Percentiles rank a stretch among this genome's conserved stretches.
Evolutionary conservation across 37 sponge, comb jelly and placozoan species (phyloP).

Genomic region (Cliona cf. orientalis): DNA sequence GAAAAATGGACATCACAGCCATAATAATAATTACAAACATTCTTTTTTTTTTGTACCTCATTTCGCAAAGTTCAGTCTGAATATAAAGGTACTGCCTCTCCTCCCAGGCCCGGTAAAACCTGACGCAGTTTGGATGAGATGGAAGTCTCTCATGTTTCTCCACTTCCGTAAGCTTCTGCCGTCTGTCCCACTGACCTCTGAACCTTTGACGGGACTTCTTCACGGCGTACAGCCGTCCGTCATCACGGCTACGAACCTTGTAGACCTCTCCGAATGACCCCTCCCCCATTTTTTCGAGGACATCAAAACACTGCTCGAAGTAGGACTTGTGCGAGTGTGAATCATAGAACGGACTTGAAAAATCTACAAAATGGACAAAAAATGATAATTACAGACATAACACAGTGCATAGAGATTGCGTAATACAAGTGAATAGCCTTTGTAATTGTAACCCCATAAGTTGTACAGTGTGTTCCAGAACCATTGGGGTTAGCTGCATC

Average conservation of each 20-base stretch:
- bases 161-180: conserved; percentile 75
- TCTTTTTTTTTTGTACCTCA: conserved; percentile 53
- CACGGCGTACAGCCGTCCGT: conserved; percentile 84
- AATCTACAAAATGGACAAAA: too few species aligned
- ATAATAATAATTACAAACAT: neutral
- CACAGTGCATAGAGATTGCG: too few species aligned
- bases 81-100: conserved; percentile 82
- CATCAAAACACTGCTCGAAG: conserved; percentile 76
- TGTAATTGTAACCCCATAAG: neutral
- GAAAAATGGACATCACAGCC: neutral
- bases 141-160: conserved; percentile 86
- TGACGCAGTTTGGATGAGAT: conserved; percentile 83
- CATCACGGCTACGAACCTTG: conserved; percentile 70
- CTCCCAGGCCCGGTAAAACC: conserved; percentile 90
- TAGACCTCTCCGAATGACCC: conserved; percentile 92
- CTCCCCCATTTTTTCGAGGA: conserved; percentile 69
- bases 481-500: neutral
- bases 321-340: conserved; percentile 22
- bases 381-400: too few species aligned
- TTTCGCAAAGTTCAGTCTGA: conserved; percentile 89
- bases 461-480: neutral
- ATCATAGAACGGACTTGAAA: conserved; percentile 50
- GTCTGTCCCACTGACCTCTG: conserved; percentile 65
- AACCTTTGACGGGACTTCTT: conserved; percentile 80
- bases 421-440: too few species aligned